A percentile compares a stretch with the other conserved stretches of the same genome.
Evolutionary conservation across 2,888 invertebrate species (phyloP).

Genomic region (Chrysolina haemoptera): DNA sequence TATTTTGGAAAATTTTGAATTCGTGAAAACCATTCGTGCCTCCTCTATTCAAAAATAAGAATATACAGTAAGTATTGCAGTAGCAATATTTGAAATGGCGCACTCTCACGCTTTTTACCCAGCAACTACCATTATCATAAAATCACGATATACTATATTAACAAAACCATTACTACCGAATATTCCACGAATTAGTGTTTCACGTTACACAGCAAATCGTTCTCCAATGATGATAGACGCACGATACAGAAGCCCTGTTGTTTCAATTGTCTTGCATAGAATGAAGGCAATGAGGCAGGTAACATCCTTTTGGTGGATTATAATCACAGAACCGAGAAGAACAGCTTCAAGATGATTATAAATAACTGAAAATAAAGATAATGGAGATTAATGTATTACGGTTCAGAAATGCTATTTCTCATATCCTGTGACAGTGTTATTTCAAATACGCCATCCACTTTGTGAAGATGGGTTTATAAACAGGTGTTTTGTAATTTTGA

Average conservation of each 20-base stretch:
- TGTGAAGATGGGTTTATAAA: slow-evolving; percentile 32
- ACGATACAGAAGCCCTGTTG: slow-evolving; percentile 17
- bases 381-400: slow-evolving; percentile 27
- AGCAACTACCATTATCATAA: too few species aligned
- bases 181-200: slow-evolving; percentile 8
- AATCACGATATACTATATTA: too few species aligned
- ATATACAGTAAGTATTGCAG: too few species aligned
- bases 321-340: slow-evolving; percentile 12
- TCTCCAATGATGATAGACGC: background rate
- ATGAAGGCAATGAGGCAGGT: slow-evolving; percentile 9
- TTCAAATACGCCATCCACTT: slow-evolving; percentile 16
- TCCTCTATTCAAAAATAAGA: too few species aligned
- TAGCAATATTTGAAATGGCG: too few species aligned
- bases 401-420: slow-evolving; percentile 16
- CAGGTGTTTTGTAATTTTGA: slow-evolving; percentile 31
- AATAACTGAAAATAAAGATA: slow-evolving; percentile 30
- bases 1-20: too few species aligned
- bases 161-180: too few species aligned
- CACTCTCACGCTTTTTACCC: too few species aligned
- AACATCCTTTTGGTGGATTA: slow-evolving; percentile 19
- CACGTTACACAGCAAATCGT: background rate
- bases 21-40: too few species aligned
- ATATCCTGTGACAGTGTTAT: slow-evolving; percentile 17
- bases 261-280: slow-evolving; percentile 16
- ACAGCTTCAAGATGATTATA: slow-evolving; percentile 24